These are phyloP conservation scores for Clarias pachynema DNA, from an alignment of 2,797 vertebrate genomes.

Conservation along the genomic window DNA sequence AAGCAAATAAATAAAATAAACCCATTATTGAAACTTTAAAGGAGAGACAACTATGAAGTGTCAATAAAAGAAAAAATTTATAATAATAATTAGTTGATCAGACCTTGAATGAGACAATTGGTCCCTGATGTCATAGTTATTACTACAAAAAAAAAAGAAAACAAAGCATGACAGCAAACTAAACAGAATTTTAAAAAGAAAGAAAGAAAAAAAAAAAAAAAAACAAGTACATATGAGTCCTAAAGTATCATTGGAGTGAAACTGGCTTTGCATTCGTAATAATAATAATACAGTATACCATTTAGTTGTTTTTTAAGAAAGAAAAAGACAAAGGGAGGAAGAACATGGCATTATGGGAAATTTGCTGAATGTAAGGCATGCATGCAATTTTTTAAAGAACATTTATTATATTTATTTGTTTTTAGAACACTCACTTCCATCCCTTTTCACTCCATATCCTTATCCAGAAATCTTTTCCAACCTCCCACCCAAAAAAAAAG, in stretches of 20 bases:
- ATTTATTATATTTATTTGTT: not conserved
- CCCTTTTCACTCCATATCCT: not conserved
- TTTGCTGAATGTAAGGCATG: conserved; percentile 44
- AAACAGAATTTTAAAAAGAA: not conserved
- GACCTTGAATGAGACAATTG: not conserved
- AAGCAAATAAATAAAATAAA: not conserved
- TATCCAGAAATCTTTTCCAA: not conserved
- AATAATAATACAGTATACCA: not conserved
- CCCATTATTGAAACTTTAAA: not conserved
- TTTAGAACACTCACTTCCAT: not conserved
- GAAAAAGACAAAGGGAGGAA: not conserved
- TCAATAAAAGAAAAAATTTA: too few relatives aligned
- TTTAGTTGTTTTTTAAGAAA: not conserved
- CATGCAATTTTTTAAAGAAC: not conserved
- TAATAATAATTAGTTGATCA: not conserved
- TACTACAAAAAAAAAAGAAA: not conserved
- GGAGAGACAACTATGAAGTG: not conserved
- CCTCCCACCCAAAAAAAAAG: too few relatives aligned
- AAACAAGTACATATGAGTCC: not conserved
- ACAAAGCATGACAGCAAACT: not conserved
- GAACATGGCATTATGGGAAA: conserved; percentile 26
- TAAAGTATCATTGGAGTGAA: not conserved
- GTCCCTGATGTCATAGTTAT: conserved; percentile 9
- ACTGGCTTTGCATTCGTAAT: not conserved
- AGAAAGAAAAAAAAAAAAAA: not conserved